These are phyloP conservation scores for Ptilodon capucinus DNA, from an alignment of 2,888 invertebrate species.

Conservation along the genomic window DNA sequence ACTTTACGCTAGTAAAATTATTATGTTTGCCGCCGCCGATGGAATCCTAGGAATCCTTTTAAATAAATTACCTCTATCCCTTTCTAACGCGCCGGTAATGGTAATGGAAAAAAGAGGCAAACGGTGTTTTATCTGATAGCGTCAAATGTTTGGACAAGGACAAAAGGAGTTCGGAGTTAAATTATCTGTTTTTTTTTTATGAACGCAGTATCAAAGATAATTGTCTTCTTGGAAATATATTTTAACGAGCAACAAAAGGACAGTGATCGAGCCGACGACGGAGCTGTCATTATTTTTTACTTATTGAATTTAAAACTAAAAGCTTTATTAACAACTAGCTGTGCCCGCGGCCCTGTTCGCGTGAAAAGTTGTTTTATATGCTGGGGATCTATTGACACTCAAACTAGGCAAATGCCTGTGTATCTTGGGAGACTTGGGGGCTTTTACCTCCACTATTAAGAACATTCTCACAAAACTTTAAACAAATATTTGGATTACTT, in stretches of 20 bases:
- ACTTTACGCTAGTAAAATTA: conserved; percentile 41
- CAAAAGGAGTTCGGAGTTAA: background rate
- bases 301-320: background rate
- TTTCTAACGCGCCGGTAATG: conserved; percentile 7
- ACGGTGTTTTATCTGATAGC: conserved; percentile 10
- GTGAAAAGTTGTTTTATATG: too few species aligned
- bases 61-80: conserved; percentile 9
- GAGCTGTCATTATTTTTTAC: background rate
- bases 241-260: conserved; percentile 3
- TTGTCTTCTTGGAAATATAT: conserved; percentile 9
- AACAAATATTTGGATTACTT: too few species aligned
- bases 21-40: conserved; percentile 34
- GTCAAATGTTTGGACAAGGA: conserved; percentile 2
- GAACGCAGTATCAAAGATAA: conserved; percentile 7
- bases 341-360: too few species aligned
- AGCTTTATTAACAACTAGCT: too few species aligned
- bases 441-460: too few species aligned
- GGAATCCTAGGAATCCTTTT: conserved; percentile 35
- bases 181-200: conserved; percentile 5
- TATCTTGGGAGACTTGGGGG: too few species aligned
- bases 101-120: conserved; percentile 9
- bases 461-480: too few species aligned
- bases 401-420: too few species aligned
- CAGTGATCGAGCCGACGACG: background rate
- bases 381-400: too few species aligned